Percentiles rank a stretch among this genome's conserved stretches.
phyloP scores from a whole-genome alignment of 2,888 invertebrate genomes.

The Leptodirus hochenwartii region DNA sequence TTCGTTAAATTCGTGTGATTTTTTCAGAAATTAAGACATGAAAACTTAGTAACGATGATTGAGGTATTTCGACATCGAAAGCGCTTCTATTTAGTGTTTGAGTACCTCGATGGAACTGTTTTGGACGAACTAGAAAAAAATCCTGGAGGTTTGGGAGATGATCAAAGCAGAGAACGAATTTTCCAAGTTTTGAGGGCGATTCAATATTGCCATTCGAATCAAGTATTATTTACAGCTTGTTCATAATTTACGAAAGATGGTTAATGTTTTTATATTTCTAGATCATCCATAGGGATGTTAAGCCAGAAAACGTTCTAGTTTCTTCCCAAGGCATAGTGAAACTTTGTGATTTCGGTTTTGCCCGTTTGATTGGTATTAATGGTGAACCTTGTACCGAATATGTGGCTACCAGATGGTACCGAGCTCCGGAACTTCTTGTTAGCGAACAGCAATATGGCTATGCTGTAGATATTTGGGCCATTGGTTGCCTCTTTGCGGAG shows the following conservation, averaged over 20 bases:
- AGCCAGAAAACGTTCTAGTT: conserved; percentile 77
- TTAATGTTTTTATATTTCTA: conserved; percentile 20
- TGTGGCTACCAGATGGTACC: conserved; percentile 79
- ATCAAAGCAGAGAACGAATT: conserved; percentile 52
- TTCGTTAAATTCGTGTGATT: conserved; percentile 4
- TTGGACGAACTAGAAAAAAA: conserved; percentile 65
- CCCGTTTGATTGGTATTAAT: conserved; percentile 47
- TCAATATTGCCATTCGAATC: conserved; percentile 67
- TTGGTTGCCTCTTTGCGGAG: conserved; percentile 69
- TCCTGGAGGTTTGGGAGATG: conserved; percentile 52
- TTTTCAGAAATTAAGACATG: conserved; percentile 64
- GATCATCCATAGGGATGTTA: conserved; percentile 79
- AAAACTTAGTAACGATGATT: conserved; percentile 73
- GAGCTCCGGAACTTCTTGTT: conserved; percentile 71
- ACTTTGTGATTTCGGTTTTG: conserved; percentile 84
- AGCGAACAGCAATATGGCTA: conserved; percentile 58
- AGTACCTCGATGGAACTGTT: conserved; percentile 72
- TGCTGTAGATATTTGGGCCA: conserved; percentile 75
- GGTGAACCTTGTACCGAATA: conserved; percentile 78
- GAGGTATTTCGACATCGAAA: conserved; percentile 74
- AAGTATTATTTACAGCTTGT: conserved; percentile 33
- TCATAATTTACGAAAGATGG: background rate
- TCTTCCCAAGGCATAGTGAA: conserved; percentile 66
- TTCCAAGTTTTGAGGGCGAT: conserved; percentile 68
- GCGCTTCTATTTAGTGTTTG: conserved; percentile 74